A percentile compares a stretch with the other conserved stretches of the same genome.
Evolutionary conservation across 2,888 invertebrate genomes (phyloP).

Genomic region (Ectropis crepuscularia): DNA sequence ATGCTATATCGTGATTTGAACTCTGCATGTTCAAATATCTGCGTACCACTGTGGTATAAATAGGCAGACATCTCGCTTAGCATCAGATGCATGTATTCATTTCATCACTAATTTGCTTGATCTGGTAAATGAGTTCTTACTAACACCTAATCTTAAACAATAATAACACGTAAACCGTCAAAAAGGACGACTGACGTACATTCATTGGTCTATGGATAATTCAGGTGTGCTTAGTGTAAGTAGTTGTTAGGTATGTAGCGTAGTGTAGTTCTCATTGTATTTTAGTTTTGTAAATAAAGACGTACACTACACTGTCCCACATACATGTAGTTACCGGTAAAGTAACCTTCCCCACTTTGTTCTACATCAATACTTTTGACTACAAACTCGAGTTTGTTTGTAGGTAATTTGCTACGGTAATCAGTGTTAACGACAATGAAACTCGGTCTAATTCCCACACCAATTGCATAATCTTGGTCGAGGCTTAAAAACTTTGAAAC

Average conservation of each 20-base stretch:
- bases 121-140: not conserved
- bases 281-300: too few relatives aligned
- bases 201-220: too few relatives aligned
- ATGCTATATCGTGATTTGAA: too few relatives aligned
- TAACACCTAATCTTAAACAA: not conserved
- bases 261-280: too few relatives aligned
- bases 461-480: slow-evolving; percentile 13
- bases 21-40: too few relatives aligned
- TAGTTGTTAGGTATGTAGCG: too few relatives aligned
- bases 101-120: not conserved
- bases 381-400: slow-evolving; percentile 8
- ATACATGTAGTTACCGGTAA: slow-evolving; percentile 13
- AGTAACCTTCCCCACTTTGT: slow-evolving; percentile 18
- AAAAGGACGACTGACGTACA: slow-evolving; percentile 9
- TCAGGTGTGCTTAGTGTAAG: too few relatives aligned
- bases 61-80: too few relatives aligned
- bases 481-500: slow-evolving; percentile 6
- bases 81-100: too few relatives aligned
- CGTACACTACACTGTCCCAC: slow-evolving; percentile 9
- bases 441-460: slow-evolving; percentile 25
- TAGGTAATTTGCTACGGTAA: slow-evolving; percentile 22
- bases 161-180: slow-evolving; percentile 5
- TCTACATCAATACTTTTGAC: slow-evolving; percentile 8
- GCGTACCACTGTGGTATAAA: too few relatives aligned
- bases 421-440: slow-evolving; percentile 22